These are phyloP conservation scores for Nasua narica DNA, from an alignment of 2,797 vertebrate species.

Conservation along the genomic window DNA sequence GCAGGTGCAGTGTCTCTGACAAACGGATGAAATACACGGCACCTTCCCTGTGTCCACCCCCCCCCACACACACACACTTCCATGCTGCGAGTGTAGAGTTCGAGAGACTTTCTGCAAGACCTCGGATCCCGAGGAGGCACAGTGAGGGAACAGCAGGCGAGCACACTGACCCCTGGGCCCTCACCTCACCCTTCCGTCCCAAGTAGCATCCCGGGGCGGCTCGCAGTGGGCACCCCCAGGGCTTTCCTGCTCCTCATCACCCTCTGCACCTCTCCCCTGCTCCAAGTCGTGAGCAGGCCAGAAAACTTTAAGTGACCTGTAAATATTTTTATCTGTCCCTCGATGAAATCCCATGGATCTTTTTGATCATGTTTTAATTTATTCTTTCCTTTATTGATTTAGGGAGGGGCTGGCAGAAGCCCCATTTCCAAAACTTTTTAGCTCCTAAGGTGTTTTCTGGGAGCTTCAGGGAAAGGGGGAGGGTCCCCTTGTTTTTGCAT, in stretches of 20 bases:
- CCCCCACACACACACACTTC: background rate
- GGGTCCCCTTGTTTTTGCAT: background rate
- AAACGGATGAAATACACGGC: background rate
- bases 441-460: background rate
- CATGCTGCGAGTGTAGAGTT: background rate
- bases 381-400: background rate
- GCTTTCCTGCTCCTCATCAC: background rate
- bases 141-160: background rate
- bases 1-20: background rate
- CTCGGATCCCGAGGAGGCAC: background rate
- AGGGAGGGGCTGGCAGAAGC: background rate
- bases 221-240: background rate
- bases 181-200: accelerated
- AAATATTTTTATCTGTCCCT: background rate
- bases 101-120: background rate
- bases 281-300: background rate
- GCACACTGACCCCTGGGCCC: background rate
- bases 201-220: background rate
- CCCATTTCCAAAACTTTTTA: background rate
- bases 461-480: background rate
- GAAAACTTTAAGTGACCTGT: background rate
- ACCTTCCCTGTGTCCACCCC: too few relatives aligned
- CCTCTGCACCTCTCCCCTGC: background rate
- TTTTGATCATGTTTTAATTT: background rate
- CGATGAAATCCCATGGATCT: background rate